Base-by-base conservation (phyloP, 2,888 invertebrate genomes). In the Lochmaea crataegi region DNA sequence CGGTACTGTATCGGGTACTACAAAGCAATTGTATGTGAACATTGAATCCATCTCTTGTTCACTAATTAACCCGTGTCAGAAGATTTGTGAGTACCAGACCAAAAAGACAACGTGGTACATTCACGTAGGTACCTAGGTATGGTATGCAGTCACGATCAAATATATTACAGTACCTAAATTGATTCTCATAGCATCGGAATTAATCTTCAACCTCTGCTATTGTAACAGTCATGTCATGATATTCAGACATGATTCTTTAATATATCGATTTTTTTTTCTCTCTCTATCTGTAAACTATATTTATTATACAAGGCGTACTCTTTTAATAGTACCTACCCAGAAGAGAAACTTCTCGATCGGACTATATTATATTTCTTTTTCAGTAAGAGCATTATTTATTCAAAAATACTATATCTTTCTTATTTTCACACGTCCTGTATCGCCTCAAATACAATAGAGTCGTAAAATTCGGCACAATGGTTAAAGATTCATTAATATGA, bases 111-210 rank as follows among this genome's bases (percentile, higher is more conserved):
- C 65, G 76, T 65, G 64, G 68, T 67, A 76, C 74, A 74, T 78
- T 75, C 76, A 72, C 75, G 64, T 42, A 69, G 76, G 81, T 80
- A 80, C 32, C 63, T 63, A 63, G 61, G 42, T 42, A 61, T 42
- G 67, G 57, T 68, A 58, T 32, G 51, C 16, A 56, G 71, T 74
- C 74, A 81, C 80, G 82, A 80, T 75, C 79, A 81, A 81, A 81
- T 81, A 80, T 82, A 82, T 80, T 80, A 77, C 76, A 65, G 79
- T 78, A 71, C 76, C 73, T 76, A 80, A 81, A 82, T 83, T 82
- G 82, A 82, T 82, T 82, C 82, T 80, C 82, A 82, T 82, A 80
- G 76, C 72, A 65, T 56, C 57, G 72, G 72, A 78, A 82, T 81
- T 82, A 82, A 77, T 77, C 71, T 74, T 51, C 65, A 66, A 60